Conservation (phyloP, 2,888 invertebrate genomes). For the Melanostoma mellinum region DNA sequence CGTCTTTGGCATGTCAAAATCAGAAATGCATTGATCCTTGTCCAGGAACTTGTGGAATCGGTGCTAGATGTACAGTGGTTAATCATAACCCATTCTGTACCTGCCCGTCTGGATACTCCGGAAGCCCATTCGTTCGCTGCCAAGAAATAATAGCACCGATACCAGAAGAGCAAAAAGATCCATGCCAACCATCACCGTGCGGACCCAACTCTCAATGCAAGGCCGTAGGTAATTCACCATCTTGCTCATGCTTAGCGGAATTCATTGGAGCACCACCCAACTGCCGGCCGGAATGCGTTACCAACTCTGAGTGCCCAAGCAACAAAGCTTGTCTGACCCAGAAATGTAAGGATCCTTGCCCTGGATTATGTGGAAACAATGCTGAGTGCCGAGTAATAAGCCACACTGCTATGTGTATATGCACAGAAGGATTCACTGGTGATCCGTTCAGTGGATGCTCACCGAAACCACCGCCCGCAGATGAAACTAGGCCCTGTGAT, state of each 20-base stretch:
- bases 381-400: constrained; percentile 84
- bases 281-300: constrained; percentile 88
- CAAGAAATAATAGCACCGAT: constrained; percentile 81
- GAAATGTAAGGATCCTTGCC: constrained; percentile 89
- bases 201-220: constrained; percentile 84
- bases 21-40: constrained; percentile 92
- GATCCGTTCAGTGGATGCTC: constrained; percentile 85
- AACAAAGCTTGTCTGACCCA: constrained; percentile 87
- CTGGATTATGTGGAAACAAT: constrained; percentile 85
- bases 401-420: constrained; percentile 84
- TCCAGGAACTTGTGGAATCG: constrained; percentile 89
- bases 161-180: constrained; percentile 76
- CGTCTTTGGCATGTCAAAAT: constrained; percentile 89
- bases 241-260: constrained; percentile 86
- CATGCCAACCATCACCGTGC: constrained; percentile 83
- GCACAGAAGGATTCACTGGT: constrained; percentile 85
- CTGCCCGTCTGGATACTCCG: constrained; percentile 87
- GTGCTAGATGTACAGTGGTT: constrained; percentile 88
- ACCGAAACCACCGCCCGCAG: constrained; percentile 77
- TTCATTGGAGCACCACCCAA: constrained; percentile 88
- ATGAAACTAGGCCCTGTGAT: constrained; percentile 83
- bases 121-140: constrained; percentile 90
- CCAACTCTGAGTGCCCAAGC: constrained; percentile 87
- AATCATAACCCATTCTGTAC: constrained; percentile 92
- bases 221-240: constrained; percentile 81